Evolutionary conservation across 1,140 invertebrate genomes (phyloP).

Genomic region (Brachystomella parvula): DNA sequence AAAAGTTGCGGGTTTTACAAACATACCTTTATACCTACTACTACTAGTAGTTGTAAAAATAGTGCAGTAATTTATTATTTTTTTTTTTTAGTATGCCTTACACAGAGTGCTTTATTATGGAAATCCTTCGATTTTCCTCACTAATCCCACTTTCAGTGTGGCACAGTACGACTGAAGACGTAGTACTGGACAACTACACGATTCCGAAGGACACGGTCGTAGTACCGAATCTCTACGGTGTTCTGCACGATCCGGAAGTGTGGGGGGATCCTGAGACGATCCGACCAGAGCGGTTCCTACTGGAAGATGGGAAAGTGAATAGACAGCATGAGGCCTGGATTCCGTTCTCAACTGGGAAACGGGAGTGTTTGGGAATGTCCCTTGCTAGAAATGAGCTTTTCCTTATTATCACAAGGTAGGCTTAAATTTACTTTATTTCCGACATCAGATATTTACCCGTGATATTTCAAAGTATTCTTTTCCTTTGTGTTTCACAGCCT

Average conservation of each 20-base stretch:
- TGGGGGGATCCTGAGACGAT: slow-evolving; percentile 45
- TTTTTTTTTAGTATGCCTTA: too few relatives aligned
- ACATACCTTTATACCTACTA: too few relatives aligned
- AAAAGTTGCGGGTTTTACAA: too few relatives aligned
- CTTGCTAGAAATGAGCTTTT: slow-evolving; percentile 8
- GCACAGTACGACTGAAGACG: slow-evolving; percentile 25
- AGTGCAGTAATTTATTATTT: too few relatives aligned
- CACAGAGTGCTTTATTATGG: slow-evolving; percentile 24
- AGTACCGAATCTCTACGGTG: slow-evolving; percentile 43
- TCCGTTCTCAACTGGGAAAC: slow-evolving; percentile 53
- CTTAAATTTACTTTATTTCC: too few relatives aligned
- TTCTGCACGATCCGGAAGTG: slow-evolving; percentile 43
- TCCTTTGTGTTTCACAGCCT: neutral
- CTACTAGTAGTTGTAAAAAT: too few relatives aligned
- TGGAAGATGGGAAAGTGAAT: slow-evolving; percentile 51
- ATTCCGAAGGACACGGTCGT: slow-evolving; percentile 43
- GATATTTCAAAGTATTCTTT: neutral
- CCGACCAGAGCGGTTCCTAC: slow-evolving; percentile 46
- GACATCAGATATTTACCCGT: neutral
- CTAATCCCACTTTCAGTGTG: slow-evolving; percentile 14
- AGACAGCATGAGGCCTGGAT: slow-evolving; percentile 75
- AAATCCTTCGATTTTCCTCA: slow-evolving; percentile 17
- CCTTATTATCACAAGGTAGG: slow-evolving; percentile 1
- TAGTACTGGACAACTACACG: slow-evolving; percentile 37
- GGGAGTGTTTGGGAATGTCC: neutral